Evolutionary conservation across 2,113 vertebrate genomes (phyloP), one percentile per base, ranked within the genome.

Genomic region (Xiphorhynchus elegans): DNA sequence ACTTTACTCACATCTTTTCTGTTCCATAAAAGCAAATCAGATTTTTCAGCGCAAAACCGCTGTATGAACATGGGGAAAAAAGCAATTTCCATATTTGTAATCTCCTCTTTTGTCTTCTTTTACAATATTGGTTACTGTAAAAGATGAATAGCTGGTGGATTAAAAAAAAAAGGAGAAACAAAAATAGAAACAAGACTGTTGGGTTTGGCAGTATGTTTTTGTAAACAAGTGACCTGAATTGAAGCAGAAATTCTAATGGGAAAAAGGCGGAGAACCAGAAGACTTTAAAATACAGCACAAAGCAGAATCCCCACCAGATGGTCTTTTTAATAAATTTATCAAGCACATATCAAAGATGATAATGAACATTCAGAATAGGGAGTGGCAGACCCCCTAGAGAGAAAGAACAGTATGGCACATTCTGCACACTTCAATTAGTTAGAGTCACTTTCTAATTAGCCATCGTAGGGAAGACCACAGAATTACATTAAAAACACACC

Each of bases 261-360:
- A 95, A 63, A 91, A 92, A 84, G 39, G 18, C 95, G 60, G 86
- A 94, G n/a, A 95, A 93, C 52, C 49, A 66, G 64, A 97, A 96
- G 73, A 78, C 66, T 52, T 91, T 37, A 83, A 97, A 97, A 88
- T 84, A 69, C 21, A 93, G 58, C 90, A 86, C 56, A 95, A 93
- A 94, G 66, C 79, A 52, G 82, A 95, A 79, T 97, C 95, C 92
- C 87, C 63, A 97, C 96, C 98, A 98, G 98, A 98, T 98, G 97
- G 98, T 96, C 91, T 95, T 98, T 98, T 96, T 97, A 98, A 98
- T 97, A 98, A 95, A 97, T 98, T 95, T 97, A 98, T 98, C 94
- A 97, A 96, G 91, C 1, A 0, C 79, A 63, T 96, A 93, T 97
- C 92, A 97, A 97, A 97, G 92, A 95, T 17, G 8, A 92, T 97